Conservation (phyloP, 2,888 invertebrate species). For the Lamproptera curius region DNA sequence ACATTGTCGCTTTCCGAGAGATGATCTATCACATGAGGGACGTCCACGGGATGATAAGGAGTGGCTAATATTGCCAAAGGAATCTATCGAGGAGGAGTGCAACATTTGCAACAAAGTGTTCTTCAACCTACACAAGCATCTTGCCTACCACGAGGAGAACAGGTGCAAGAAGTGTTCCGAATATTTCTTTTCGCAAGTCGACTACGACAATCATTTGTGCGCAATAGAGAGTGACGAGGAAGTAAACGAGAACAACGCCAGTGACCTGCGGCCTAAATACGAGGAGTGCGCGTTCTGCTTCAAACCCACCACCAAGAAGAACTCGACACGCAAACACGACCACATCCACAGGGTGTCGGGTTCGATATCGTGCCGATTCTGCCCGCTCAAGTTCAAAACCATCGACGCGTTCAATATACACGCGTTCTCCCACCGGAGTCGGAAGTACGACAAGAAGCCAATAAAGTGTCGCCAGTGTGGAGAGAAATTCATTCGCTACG, state of each 20-base stretch:
- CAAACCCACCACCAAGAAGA: conserved; percentile 59
- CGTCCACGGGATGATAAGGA: conserved; percentile 66
- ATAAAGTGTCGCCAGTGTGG: conserved; percentile 63
- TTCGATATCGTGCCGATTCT: conserved; percentile 70
- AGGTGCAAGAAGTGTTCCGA: conserved; percentile 69
- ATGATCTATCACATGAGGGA: conserved; percentile 73
- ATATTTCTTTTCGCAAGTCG: conserved; percentile 60
- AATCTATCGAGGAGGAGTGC: conserved; percentile 60
- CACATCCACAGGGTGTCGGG: conserved; percentile 62
- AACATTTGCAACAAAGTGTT: conserved; percentile 64
- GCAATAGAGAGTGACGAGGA: conserved; percentile 68
- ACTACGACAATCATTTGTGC: conserved; percentile 66
- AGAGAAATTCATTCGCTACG: conserved; percentile 66
- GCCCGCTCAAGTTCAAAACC: conserved; percentile 67
- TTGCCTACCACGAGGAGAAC: conserved; percentile 68
- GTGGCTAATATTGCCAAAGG: conserved; percentile 66
- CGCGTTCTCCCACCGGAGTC: conserved; percentile 65
- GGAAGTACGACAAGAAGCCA: conserved; percentile 66
- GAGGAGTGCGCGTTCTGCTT: conserved; percentile 72
- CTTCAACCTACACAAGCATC: conserved; percentile 62
- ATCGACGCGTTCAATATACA: conserved; percentile 71
- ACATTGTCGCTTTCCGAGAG: conserved; percentile 71
- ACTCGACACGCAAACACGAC: conserved; percentile 54
- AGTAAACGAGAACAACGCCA: conserved; percentile 30
- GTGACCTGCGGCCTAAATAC: conserved; percentile 40